Conservation (phyloP, 2,797 vertebrate species). For the Thunnus albacares region DNA sequence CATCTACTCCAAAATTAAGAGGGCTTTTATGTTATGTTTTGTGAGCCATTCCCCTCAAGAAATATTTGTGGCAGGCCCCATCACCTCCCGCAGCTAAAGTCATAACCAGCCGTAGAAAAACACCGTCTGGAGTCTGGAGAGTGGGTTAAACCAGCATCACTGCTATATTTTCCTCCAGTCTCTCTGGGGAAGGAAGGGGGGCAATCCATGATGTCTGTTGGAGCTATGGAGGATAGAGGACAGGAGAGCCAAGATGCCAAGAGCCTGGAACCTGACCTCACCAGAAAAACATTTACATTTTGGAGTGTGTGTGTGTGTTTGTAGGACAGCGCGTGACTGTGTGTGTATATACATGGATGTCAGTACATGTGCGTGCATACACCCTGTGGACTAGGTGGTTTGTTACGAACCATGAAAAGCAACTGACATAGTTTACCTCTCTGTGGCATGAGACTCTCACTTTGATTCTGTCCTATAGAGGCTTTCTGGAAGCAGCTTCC, state of each 20-base stretch:
- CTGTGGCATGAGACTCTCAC: slow-evolving; percentile 54
- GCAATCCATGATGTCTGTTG: slow-evolving; percentile 61
- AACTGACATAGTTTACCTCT: slow-evolving; percentile 74
- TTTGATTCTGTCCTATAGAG: slow-evolving; percentile 63
- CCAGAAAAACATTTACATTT: slow-evolving; percentile 81
- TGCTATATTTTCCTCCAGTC: slow-evolving; percentile 68
- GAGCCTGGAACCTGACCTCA: slow-evolving; percentile 81
- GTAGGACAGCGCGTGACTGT: slow-evolving; percentile 35
- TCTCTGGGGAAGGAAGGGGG: slow-evolving; percentile 55
- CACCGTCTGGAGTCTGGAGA: slow-evolving; percentile 83
- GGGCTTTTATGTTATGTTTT: slow-evolving; percentile 83
- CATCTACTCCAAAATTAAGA: slow-evolving; percentile 75
- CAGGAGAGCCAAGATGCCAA: slow-evolving; percentile 73
- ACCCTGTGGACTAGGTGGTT: slow-evolving; percentile 60
- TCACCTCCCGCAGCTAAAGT: slow-evolving; percentile 82
- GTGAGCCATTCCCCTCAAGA: slow-evolving; percentile 79
- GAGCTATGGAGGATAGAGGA: slow-evolving; percentile 65
- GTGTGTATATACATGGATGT: slow-evolving; percentile 23
- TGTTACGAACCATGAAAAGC: slow-evolving; percentile 72
- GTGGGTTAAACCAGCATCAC: slow-evolving; percentile 80
- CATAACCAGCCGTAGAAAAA: slow-evolving; percentile 83
- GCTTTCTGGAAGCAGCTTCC: slow-evolving; percentile 57
- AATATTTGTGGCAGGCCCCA: slow-evolving; percentile 81
- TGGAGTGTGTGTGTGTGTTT: slow-evolving; percentile 46
- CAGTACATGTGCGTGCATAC: slow-evolving; percentile 24